These are phyloP conservation scores for Drosophila chauvacae DNA, from an alignment of 1,140 invertebrate species.

Conservation along the genomic window DNA sequence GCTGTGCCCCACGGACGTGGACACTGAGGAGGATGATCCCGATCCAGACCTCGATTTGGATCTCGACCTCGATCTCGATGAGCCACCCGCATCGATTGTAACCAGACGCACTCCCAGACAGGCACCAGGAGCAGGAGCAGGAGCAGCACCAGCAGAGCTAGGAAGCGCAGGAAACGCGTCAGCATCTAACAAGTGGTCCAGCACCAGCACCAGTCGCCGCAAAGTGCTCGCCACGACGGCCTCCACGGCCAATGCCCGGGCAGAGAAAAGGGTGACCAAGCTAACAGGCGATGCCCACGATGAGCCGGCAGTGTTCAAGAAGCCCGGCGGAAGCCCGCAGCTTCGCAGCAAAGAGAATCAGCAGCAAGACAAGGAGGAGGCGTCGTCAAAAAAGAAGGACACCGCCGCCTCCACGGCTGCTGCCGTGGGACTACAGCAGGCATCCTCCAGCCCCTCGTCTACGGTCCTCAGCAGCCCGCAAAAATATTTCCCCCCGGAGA, in stretches of 20 bases:
- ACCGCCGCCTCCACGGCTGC: neutral
- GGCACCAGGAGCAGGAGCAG: neutral
- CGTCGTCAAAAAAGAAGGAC: neutral
- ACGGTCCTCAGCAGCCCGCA: constrained; percentile 6
- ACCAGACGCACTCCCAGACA: constrained; percentile 5
- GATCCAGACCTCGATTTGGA: constrained; percentile 57
- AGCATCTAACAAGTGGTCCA: constrained; percentile 2
- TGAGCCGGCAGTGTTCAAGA: constrained; percentile 56
- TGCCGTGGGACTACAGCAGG: neutral
- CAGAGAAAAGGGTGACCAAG: constrained; percentile 56
- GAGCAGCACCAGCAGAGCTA: neutral
- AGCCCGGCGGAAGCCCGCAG: constrained; percentile 47
- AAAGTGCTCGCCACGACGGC: constrained; percentile 52
- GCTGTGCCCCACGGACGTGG: constrained; percentile 55
- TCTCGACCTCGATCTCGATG: constrained; percentile 40
- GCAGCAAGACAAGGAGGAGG: constrained; percentile 20
- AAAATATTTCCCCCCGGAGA: constrained; percentile 72
- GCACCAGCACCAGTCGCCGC: neutral
- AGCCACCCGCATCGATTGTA: constrained; percentile 30
- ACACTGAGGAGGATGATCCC: constrained; percentile 55
- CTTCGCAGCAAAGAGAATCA: constrained; percentile 34
- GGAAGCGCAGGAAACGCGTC: neutral
- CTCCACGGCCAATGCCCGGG: constrained; percentile 36
- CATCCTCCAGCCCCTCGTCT: constrained; percentile 13
- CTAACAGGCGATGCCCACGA: constrained; percentile 48